These are phyloP conservation scores for Criorhina ranunculi DNA, from an alignment of 2,888 invertebrate genomes.

Conservation along the genomic window DNA sequence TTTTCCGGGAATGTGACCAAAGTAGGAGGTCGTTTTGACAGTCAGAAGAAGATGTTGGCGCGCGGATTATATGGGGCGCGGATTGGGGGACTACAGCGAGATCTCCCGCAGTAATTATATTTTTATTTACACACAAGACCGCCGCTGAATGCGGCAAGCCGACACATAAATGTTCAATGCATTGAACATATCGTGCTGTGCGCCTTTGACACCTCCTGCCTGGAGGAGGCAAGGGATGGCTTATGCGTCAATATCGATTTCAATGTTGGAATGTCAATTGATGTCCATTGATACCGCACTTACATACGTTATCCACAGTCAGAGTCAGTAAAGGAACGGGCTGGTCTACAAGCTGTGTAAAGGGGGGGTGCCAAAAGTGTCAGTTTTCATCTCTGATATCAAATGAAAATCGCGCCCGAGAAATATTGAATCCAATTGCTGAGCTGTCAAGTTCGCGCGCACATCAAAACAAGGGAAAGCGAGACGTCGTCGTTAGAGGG, in stretches of 20 bases:
- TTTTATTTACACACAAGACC: conserved; percentile 56
- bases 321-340: conserved; percentile 4
- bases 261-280: conserved; percentile 60
- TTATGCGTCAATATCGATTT: conserved; percentile 62
- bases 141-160: conserved; percentile 48
- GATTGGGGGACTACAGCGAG: conserved; percentile 2
- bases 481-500: not conserved
- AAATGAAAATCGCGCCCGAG: conserved; percentile 40
- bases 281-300: conserved; percentile 51
- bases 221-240: not conserved
- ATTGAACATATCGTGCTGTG: not conserved
- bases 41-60: conserved; percentile 14
- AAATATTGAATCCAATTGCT: conserved; percentile 63
- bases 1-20: not conserved
- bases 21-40: conserved; percentile 12
- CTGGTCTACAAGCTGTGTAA: not conserved
- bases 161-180: conserved; percentile 18
- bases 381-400: conserved; percentile 49
- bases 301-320: not conserved
- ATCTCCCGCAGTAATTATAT: conserved; percentile 64
- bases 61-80: conserved; percentile 12
- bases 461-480: conserved; percentile 12
- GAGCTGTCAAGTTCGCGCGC: conserved; percentile 52
- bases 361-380: conserved; percentile 17
- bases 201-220: not conserved